Conservation (phyloP, 2,113 vertebrate species). For the Theristicus caerulescens region DNA sequence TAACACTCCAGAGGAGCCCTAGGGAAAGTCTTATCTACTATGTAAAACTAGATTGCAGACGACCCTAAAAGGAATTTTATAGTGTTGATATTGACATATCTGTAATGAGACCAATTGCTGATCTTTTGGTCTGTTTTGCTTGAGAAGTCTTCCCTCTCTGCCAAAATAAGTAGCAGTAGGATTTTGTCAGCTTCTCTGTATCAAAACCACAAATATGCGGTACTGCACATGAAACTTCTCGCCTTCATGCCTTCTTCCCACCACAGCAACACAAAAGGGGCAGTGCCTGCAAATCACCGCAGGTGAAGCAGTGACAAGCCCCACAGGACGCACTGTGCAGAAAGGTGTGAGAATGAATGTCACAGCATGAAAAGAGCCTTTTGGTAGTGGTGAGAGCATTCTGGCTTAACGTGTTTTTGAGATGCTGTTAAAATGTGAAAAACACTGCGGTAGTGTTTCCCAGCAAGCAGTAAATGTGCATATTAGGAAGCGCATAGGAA, state of each 20-base stretch:
- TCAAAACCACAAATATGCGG: not conserved
- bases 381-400: fast-evolving
- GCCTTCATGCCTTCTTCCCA: not conserved
- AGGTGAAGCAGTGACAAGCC: not conserved
- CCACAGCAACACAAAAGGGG: not conserved
- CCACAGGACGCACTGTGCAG: not conserved
- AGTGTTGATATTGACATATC: not conserved
- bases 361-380: not conserved
- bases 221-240: not conserved
- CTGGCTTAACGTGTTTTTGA: not conserved
- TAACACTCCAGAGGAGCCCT: not conserved
- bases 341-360: not conserved
- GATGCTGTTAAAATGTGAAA: not conserved
- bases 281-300: not conserved
- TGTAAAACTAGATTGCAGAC: not conserved
- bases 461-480: not conserved
- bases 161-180: not conserved
- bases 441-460: not conserved
- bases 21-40: not conserved
- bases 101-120: not conserved
- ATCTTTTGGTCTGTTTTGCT: not conserved
- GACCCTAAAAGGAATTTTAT: not conserved
- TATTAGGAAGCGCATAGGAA: not conserved
- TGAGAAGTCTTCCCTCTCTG: not conserved
- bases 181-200: conserved; percentile 31